Evolutionary conservation across 1,140 invertebrate genomes (phyloP).

Genomic region (Sarcophaga bullata): DNA sequence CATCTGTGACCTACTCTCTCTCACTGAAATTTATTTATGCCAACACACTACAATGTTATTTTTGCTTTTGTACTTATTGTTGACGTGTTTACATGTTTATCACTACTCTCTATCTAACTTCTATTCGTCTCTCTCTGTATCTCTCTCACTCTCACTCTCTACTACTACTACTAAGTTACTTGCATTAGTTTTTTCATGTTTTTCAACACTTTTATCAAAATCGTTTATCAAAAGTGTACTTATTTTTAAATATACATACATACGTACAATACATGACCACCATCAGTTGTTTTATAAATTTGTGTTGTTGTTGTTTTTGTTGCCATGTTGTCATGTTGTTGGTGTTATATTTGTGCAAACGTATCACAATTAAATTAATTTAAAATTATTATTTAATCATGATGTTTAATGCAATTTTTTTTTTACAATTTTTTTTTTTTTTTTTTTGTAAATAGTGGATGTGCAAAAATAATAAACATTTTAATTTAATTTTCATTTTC

Average conservation of each 20-base stretch:
- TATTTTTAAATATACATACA: background rate
- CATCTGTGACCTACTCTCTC: no score
- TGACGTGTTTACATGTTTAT: no score
- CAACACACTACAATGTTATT: no score
- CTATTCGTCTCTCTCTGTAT: no score
- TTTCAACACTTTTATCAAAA: background rate
- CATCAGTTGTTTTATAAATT: background rate
- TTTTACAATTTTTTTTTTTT: background rate
- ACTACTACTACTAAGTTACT: no score
- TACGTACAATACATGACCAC: no score
- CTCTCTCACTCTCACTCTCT: no score
- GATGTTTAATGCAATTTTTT: conserved; percentile 4
- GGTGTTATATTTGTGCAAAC: background rate
- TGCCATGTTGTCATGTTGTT: background rate
- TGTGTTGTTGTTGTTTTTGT: background rate
- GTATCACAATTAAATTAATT: conserved; percentile 11
- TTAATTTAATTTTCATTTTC: background rate
- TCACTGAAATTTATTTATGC: no score
- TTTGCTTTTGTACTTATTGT: no score
- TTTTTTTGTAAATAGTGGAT: background rate
- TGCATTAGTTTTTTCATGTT: no score
- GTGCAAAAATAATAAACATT: background rate
- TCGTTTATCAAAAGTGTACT: background rate
- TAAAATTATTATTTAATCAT: conserved; percentile 16
- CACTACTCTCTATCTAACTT: no score